Conservation (phyloP, 2,113 vertebrate species). For the Megaceryle torquata region DNA sequence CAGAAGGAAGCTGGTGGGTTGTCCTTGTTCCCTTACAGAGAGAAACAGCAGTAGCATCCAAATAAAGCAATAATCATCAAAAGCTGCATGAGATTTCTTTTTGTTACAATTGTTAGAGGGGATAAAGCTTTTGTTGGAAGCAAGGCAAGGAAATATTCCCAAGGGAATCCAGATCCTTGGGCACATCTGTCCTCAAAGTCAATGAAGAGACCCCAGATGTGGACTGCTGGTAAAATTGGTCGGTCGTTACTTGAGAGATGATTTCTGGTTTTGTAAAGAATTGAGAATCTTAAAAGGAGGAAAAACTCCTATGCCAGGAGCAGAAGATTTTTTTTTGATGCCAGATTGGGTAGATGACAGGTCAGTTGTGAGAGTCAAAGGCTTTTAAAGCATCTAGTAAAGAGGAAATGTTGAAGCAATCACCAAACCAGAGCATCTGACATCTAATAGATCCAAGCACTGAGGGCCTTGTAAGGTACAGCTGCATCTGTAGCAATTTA, state of each 20-base stretch:
- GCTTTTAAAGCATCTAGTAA: neutral
- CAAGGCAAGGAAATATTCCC: neutral
- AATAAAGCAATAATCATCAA: slow-evolving; percentile 7
- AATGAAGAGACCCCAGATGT: neutral
- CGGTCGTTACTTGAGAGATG: neutral
- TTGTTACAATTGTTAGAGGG: neutral
- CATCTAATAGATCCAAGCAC: neutral
- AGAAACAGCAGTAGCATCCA: neutral
- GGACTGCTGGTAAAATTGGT: neutral
- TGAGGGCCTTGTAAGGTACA: neutral
- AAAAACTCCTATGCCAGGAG: neutral
- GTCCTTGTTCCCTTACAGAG: neutral
- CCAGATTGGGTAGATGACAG: neutral
- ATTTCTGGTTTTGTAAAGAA: neutral
- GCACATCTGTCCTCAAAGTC: neutral
- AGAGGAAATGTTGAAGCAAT: neutral
- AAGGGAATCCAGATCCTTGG: neutral
- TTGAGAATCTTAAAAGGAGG: neutral
- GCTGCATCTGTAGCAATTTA: neutral
- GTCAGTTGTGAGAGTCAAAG: neutral
- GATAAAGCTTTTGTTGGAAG: slow-evolving; percentile 7
- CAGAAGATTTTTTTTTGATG: neutral
- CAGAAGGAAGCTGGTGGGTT: neutral
- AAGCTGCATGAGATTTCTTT: neutral
- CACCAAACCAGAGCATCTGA: neutral